Base-by-base conservation (phyloP, 1,140 invertebrate species). In the Drosophila varians region DNA sequence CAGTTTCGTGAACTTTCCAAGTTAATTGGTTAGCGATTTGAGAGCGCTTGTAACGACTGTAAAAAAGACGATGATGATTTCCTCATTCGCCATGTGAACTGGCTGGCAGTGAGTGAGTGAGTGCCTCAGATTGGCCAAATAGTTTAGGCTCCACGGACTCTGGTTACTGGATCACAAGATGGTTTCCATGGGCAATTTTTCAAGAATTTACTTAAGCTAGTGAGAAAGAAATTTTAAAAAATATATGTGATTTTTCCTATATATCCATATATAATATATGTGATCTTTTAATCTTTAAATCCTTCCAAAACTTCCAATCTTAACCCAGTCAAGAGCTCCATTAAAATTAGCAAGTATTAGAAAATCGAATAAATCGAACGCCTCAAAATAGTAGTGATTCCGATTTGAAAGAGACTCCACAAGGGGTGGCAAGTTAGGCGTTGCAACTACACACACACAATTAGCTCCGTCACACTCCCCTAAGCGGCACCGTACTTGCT, bases 1-100 rank as follows among this genome's bases (percentile, higher is more conserved):
- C 82, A 87, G 78, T 77, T 83, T 74, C 68, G 76, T 87, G 76
- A 84, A 84, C 79, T 84, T 87, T 84, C 62, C 62, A 76, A 80
- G 82, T 87, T 84, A 84, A 84, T 84, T 84, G 82, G 76, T 87
- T 56, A 57, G 66, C 77, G 80, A 84, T 84, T 77, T 77, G 55
- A 83, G 69, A 46, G 62, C 62, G 54, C 46, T 36, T 62, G 57
- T 79, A 84, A 73, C 71, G 72, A 79, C 76, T 78, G 40, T 48
- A 56, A 48, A 61, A 34, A 77, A 36, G 34, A 42, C 23, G 43
- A 19, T 54, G 52, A 58, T 48, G 43, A 38, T 38, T 72, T 52
- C n/a, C 36, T 21, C 49, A 69, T 26, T 61, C 31, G 48, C 65
- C 19, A 62, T 31, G 26, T 52, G 56, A 72, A 72, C 69, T 43